Base-by-base conservation (phyloP, 2,888 invertebrate species). In the Theretra japonica region DNA sequence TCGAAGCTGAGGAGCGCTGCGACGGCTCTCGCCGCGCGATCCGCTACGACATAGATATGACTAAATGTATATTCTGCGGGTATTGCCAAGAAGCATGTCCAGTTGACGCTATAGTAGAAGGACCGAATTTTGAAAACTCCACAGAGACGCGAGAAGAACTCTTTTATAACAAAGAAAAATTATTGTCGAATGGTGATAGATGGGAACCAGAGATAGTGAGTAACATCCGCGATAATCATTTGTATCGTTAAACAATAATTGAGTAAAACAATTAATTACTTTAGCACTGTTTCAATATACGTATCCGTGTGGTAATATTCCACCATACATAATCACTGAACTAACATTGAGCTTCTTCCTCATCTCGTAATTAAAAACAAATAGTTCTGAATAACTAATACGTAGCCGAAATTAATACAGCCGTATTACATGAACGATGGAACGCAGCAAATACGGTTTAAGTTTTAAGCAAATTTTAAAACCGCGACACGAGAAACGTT, bases 61-160 rank as follows among this genome's bases (percentile, higher is more conserved):
- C 99, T 0, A 99, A 99, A 89, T 99, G 99, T 88, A 99, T 99
- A 87, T 99, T 98, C 88, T 99, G 99, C 89, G 99, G 99, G 19
- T 99, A 99, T 88, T 99, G 99, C 88, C 99, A 99, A 92, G 99
- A 99, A 88, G 99, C 99, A 0, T 99, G 99, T 84, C 99, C 99
- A 0, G 99, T 99, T 0, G 99, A 99, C 92, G 99, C 99, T 3
- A 99, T 99, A 81, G 99, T 99, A 17, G 99, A 99, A 95, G 99
- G 99, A 11, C 99, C 99, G 0, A 99, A 99, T 89, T 99, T 99
- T 89, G 99, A 99, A 90, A 99, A 98, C 90, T 97, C 98, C 0
- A 99, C 99, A 0, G 99, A 99, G 94, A 99, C 99, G 0, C 99
- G 98, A 81, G 99, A 99, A 90, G 99, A 99, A 88, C 95, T 99